These are phyloP conservation scores for Hozukius guyotensis DNA, from an alignment of 2,797 vertebrate species.

Conservation along the genomic window DNA sequence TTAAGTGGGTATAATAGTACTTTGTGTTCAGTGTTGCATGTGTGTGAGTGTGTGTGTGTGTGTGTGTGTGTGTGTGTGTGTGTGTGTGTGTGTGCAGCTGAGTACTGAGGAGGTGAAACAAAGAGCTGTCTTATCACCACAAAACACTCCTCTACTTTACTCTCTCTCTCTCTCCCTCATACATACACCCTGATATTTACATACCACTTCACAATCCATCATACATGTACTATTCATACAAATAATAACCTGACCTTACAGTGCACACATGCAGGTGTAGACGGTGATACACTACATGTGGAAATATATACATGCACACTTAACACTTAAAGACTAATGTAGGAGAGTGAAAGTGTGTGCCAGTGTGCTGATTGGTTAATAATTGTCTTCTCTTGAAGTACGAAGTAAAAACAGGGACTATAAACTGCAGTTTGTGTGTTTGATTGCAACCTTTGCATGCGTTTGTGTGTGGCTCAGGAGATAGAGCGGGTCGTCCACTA, in stretches of 20 bases:
- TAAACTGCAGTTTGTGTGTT: no score
- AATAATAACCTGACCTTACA: background rate
- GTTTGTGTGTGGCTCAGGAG: no score
- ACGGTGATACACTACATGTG: background rate
- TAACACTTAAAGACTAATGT: background rate
- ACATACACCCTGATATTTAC: background rate
- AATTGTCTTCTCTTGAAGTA: background rate
- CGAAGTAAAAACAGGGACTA: no score
- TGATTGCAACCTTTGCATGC: no score
- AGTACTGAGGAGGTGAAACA: slow-evolving; percentile 6
- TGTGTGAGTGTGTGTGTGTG: background rate
- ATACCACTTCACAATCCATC: background rate
- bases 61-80: background rate
- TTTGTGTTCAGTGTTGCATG: background rate
- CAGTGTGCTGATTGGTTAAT: background rate
- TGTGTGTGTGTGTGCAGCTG: background rate
- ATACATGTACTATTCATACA: background rate
- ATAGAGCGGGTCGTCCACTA: no score
- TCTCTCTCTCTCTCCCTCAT: background rate
- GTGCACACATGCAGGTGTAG: background rate
- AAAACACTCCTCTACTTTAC: slow-evolving; percentile 4
- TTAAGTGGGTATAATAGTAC: slow-evolving; percentile 8
- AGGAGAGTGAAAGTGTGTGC: background rate
- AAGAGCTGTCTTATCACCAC: slow-evolving; percentile 15
- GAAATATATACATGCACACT: background rate